A percentile compares a stretch with the other conserved stretches of the same genome.
Conservation (phyloP, 2,888 invertebrate species). For the Lysandra coridon region DNA sequence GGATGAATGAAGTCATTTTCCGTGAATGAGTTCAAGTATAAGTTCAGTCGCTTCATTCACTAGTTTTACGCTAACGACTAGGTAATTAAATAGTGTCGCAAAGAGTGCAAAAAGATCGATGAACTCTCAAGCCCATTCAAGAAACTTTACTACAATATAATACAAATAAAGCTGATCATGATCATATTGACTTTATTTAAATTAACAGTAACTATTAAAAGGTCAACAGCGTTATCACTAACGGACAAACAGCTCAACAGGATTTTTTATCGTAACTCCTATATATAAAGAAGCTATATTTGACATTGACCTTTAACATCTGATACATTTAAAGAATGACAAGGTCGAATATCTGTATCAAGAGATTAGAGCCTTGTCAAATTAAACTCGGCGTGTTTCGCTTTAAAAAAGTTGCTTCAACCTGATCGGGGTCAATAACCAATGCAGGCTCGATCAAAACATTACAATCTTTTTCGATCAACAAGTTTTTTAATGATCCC, state of each 20-base stretch:
- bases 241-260: neutral
- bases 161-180: neutral
- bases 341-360: neutral
- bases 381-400: neutral
- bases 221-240: slow-evolving; percentile 14
- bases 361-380: slow-evolving; percentile 7
- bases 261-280: neutral
- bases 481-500: slow-evolving; percentile 14
- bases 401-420: neutral
- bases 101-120: neutral
- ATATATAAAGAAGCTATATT: neutral
- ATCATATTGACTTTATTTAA: neutral
- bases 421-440: slow-evolving; percentile 19
- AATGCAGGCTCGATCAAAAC: neutral
- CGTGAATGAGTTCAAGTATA: neutral
- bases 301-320: slow-evolving; percentile 6
- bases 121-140: neutral
- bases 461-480: neutral
- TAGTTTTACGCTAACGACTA: neutral
- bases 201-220: neutral
- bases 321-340: neutral
- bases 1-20: neutral
- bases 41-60: neutral
- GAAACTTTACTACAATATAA: neutral
- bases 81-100: slow-evolving; percentile 2